Evolutionary conservation across 2,797 vertebrate genomes (phyloP), one percentile per base, ranked within the genome.

Genomic region (Typhlichthys subterraneus): DNA sequence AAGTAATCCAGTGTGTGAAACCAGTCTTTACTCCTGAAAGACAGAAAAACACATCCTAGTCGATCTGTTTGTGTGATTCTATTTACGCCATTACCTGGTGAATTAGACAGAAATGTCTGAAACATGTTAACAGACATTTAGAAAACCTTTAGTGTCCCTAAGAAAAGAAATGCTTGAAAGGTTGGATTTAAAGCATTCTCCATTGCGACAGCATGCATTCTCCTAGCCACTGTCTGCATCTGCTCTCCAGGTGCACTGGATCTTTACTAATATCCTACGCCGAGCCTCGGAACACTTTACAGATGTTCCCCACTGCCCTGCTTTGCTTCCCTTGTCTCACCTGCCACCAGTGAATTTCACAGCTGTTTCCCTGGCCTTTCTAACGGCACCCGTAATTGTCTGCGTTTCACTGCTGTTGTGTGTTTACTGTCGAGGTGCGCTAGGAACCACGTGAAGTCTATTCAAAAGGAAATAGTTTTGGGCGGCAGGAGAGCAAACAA

Each of bases 271-370:
- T 67, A 59, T 59, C 65, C 15, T 54, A 59, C 9, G 10, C 38
- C 62, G 46, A 73, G 58, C 56, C 62, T 49, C 53, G 73, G 66
- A 66, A 76, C 76, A 73, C 75, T 77, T 65, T 63, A 72, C 79
- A 87, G 73, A 85, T 85, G 84, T 81, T 82, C 53, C 29, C 61
- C 12, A 19, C 67, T 65, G 75, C 58, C 19, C 59, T 57, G 29
- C 71, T 67, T 64, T 59, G 23, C 62, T 68, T 63, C 70, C 51
- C 17, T 64, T 50, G 59, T 78, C 70, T 58, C 78, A 85, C 67
- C 78, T 83, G 77, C 61, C 29, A 63, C 12, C 0, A 31, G 5
- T 23, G 61, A 67, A 52, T 14, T 56, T 48, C 51, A 67, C 73
- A 78, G 80, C 74, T 75, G 73, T 75, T 77, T 67, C 50, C 49